Evolutionary conservation across 2,113 vertebrate species (phyloP), one percentile per base, ranked within the genome.

Genomic region (Fukomys damarensis): DNA sequence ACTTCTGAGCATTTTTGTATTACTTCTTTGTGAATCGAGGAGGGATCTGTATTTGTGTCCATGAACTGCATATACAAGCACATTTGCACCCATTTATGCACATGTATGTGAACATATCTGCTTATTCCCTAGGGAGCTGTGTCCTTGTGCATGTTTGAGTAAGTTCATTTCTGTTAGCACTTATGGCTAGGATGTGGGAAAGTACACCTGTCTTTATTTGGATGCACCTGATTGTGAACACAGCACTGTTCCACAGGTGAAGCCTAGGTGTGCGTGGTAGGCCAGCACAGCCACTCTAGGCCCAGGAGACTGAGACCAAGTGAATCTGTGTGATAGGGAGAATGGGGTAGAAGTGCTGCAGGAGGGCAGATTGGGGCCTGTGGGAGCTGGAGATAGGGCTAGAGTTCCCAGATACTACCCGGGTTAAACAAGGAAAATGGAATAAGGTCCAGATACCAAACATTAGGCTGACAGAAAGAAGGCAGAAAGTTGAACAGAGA

Each of bases 1-100:
- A 95, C 82, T 94, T 91, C 16, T 22, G 86, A 93, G 41, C 66
- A 56, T 84, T 61, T 65, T 9, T 26, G 4, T n/a, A 17, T 61
- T 43, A 65, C 22, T 93, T 90, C 32, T 96, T 93, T 65, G 35
- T 91, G 89, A 54, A 83, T 54, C 72, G 81, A 68, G 82, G 65
- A n/a, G 41, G 7, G 0, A 22, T 14, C 5, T 46, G 17, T 19
- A 49, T 35, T 35, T 70, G 4, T 54, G 19, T 24, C 11, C 74
- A 22, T 30, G 41, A 5, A 12, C 3, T 86, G 26, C 32, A 24
- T 22, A 43, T 30, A 26, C 14, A 70, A 2, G 7, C 10, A 22
- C 0, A 0, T 30, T 17, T 81, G 35, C 52, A 59, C 13, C 65
- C n/a, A 65, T 0, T 1, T 16, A 22, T 65, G 56, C 4, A 13